Base-by-base conservation (phyloP, 2,113 vertebrate species). In the Microtus richardsoni region DNA sequence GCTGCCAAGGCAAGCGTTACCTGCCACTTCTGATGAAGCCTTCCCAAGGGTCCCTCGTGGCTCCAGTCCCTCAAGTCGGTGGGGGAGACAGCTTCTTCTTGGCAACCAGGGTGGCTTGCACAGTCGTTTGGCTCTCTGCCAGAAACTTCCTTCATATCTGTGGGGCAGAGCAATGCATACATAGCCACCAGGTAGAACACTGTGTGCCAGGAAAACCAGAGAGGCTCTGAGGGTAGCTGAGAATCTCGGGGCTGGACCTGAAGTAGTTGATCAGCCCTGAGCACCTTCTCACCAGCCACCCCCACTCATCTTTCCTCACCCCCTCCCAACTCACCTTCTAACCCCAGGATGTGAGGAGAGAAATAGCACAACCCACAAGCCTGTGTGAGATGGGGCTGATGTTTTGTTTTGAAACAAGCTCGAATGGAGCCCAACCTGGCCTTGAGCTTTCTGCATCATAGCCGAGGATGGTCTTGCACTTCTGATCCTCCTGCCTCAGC, bases 61-160 rank as follows among this genome's bases (percentile, higher is more conserved):
- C 17, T 64, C 73, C 21, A 26, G 74, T 39, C 75, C 95, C 47
- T 62, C 9, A 0, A 8, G 33, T 5, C 17, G 16, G 9, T 94
- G 88, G 36, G 83, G 74, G 30, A 5, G 89, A 19, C 13, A 88
- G 68, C 94, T 95, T 87, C 91, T 96, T 3, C 78, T 96, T 33
- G 89, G 95, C 24, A 79, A 75, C 71, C 95, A 75, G 66, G 39
- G 95, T 11, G 94, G 78, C 91, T 82, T 98, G 97, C 94, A 83
- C 6, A 92, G 94, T 16, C 90, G 60, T 17, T 93, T 94, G 3
- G 60, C 96, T 92, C 97, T 97, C 24, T 97, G 98, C 47, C 62
- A 0, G 4, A 98, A 96, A 62, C 68, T 95, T 77, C 98, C 96
- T 96, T 96, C 96, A 94, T 90, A 96, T 97, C 98, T 99, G 95